Evolutionary conservation across 1,140 invertebrate genomes (phyloP).

Genomic region (Bacillus rossius): DNA sequence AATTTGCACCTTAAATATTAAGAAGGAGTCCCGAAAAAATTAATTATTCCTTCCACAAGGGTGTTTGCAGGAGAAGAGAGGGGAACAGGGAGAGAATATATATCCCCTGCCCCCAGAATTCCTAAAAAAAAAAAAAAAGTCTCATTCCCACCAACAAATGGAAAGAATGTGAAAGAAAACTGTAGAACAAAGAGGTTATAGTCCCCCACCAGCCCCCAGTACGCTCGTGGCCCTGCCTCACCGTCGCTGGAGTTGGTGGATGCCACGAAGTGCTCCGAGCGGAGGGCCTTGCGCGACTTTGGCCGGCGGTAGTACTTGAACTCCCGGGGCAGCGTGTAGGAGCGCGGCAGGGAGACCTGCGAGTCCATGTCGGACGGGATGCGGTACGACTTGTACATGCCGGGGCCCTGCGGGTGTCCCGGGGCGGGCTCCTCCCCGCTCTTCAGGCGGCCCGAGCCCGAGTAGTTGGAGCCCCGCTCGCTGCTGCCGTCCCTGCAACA

Average conservation of each 20-base stretch:
- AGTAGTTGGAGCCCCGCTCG: constrained; percentile 12
- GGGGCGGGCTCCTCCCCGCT: neutral
- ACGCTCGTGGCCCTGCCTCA: too few species aligned
- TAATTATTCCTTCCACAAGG: too few species aligned
- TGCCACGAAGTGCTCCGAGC: constrained; percentile 58
- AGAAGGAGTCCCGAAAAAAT: too few species aligned
- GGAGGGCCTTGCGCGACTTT: constrained; percentile 45
- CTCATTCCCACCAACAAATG: too few species aligned
- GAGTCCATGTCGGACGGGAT: constrained; percentile 67
- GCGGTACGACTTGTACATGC: constrained; percentile 47
- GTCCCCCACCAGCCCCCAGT: too few species aligned
- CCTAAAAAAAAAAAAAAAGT: too few species aligned
- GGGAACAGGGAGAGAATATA: too few species aligned
- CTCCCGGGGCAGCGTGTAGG: constrained; percentile 77
- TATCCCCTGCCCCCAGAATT: too few species aligned
- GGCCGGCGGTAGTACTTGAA: constrained; percentile 72
- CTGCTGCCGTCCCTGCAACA: constrained; percentile 12
- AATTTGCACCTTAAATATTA: too few species aligned
- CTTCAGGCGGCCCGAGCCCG: neutral
- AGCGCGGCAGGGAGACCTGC: constrained; percentile 71
- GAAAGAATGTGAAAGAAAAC: too few species aligned
- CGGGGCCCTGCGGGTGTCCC: constrained; percentile 3
- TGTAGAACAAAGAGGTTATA: too few species aligned
- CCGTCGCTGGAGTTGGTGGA: constrained; percentile 84
- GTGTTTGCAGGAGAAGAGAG: too few species aligned